Evolutionary conservation across 2,113 vertebrate species (phyloP), one percentile per base, ranked within the genome.

Genomic region (Felis chaus): DNA sequence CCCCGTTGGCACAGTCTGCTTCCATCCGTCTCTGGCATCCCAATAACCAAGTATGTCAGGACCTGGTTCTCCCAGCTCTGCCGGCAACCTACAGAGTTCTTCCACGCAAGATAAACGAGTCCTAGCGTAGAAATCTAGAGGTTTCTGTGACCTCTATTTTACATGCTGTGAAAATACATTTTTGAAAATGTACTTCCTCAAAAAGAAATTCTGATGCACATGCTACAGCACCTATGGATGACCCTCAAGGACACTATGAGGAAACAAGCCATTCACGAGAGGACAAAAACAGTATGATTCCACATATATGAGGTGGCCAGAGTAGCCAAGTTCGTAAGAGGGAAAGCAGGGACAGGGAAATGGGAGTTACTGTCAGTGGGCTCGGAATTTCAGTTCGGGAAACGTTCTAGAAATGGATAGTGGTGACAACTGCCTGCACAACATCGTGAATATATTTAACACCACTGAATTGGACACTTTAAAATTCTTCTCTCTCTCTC

Each of bases 181-280:
- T 80, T 36, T 33, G 45, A 82, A 73, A 74, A 63, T 27, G 69
- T 71, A 86, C 61, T 73, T 85, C 36, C 33, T 79, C 61, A 57
- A 55, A 83, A 93, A 45, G 36, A 88, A 95, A 89, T 69, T 92
- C 87, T 89, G 78, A 82, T 29, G 91, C 45, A 95, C n/a, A n/a
- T 63, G 18, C 78, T 79, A 71, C 6, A 74, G 36, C 48, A 95
- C 27, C 31, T 55, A 95, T 31, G 7, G 78, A 68, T 29, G 21
- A 92, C 19, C 50, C 23, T 48, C 68, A 5, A 94, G n/a, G 87
- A 68, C 29, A 74, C 50, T 68, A 73, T 31, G 8, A 6, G 71
- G 16, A 93, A 94, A 66, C 57, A 39, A 78, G 63, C 15, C 68
- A 39, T 16, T 86, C n/a, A 66, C 36, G 41, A 87, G 74, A 93